Conservation (phyloP, 1,140 invertebrate species). For the Drosophila setifemur region DNA sequence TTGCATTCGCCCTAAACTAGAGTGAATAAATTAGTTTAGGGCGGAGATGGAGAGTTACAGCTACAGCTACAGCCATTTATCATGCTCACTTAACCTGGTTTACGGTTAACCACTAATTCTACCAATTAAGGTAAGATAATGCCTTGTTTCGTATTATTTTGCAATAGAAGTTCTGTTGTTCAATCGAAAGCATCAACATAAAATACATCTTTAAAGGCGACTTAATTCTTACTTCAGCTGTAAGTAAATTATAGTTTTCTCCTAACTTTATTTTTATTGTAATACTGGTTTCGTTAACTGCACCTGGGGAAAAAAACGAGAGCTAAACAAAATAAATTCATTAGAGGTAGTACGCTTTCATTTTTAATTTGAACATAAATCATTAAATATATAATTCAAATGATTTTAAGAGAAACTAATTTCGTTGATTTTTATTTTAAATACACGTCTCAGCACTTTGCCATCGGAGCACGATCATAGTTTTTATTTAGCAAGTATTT, state of each 20-base stretch:
- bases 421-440: neutral
- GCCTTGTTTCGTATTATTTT: neutral
- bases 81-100: constrained; percentile 27
- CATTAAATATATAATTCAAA: neutral
- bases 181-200: no score
- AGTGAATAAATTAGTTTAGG: constrained; percentile 8
- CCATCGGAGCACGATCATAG: constrained; percentile 5
- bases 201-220: no score
- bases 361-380: no score
- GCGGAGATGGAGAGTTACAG: constrained; percentile 17
- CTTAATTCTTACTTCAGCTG: neutral
- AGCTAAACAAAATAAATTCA: no score
- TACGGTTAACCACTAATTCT: constrained; percentile 10
- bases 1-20: neutral
- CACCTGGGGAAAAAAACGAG: neutral
- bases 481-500: neutral
- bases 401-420: neutral
- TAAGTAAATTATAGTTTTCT: neutral
- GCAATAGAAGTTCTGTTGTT: no score
- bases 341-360: no score
- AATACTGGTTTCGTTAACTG: neutral
- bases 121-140: neutral
- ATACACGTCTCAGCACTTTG: neutral
- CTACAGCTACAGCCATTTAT: constrained; percentile 29
- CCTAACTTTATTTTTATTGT: neutral